phyloP scores from a whole-genome alignment of 2,113 vertebrate species.

The Aplodontia rufa region DNA sequence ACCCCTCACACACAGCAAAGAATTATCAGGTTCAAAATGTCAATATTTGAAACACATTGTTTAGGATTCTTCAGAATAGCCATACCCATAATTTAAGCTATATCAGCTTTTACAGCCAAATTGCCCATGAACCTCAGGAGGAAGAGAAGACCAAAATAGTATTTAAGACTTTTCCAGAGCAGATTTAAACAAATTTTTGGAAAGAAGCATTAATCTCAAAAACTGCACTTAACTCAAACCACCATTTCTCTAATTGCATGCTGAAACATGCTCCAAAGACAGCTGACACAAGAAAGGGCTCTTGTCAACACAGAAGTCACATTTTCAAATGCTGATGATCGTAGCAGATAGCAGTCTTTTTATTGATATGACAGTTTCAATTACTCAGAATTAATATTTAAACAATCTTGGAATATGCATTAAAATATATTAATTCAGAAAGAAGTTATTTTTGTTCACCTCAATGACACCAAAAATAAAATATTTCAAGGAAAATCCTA shows the following conservation, averaged over 20 bases:
- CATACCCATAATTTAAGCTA: background rate
- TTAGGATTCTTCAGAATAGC: background rate
- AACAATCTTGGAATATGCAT: background rate
- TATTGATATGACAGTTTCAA: background rate
- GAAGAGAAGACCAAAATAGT: background rate
- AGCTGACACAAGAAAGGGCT: background rate
- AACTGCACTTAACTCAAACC: background rate
- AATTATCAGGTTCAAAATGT: background rate
- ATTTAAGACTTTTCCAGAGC: slow-evolving; percentile 25
- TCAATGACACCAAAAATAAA: background rate
- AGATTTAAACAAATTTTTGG: slow-evolving; percentile 39
- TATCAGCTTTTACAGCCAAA: background rate
- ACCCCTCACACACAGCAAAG: background rate
- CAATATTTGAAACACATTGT: background rate
- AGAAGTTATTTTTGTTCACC: background rate
- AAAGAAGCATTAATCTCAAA: slow-evolving; percentile 22
- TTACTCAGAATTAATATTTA: background rate
- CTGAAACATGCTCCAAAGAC: background rate
- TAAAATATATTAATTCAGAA: background rate
- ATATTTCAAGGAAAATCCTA: background rate
- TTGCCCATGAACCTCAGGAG: background rate
- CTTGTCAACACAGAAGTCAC: background rate
- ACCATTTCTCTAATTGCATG: background rate
- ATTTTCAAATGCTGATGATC: background rate
- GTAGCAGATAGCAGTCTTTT: background rate